Evolutionary conservation across 2,797 vertebrate genomes (phyloP), one percentile per base, ranked within the genome.

Genomic region (Sebastes nivosus): DNA sequence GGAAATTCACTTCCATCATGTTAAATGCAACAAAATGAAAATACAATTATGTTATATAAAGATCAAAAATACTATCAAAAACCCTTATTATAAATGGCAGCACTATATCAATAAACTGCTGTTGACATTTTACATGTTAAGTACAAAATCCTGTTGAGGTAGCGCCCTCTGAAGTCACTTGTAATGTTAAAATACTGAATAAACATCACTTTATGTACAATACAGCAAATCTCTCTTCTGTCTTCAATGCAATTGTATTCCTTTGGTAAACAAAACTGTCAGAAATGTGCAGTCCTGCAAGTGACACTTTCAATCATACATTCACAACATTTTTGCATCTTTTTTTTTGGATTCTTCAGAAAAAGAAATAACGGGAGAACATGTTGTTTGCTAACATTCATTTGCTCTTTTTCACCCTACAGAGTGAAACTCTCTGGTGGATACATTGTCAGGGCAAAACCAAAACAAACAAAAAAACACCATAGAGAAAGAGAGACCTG

Each of bases 21-120:
- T 94, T 95, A 94, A 95, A 96, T 95, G 95, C 94, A 92, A 94
- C 93, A 92, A 95, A 96, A 95, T 89, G 92, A 96, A 96, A 96
- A 96, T 96, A 96, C 95, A 96, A 95, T 96, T 96, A 96, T 96
- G 95, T 96, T 95, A 95, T 96, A 96, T 95, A 96, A 96, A 97
- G 96, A 96, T 96, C 95, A 95, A 96, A 96, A 96, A 97, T 96
- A 96, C 95, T 96, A 96, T 96, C 95, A 96, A 95, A 50, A 96
- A 96, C 94, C 94, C 95, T 95, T 95, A 94, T 95, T 96, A 97
- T 96, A 97, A 96, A 96, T 95, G 95, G 94, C 95, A 96, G 95
- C 95, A 92, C 95, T 96, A 95, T 96, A 95, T 95, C 95, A 96
- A 95, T 96, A 95, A 95, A 96, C 95, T 94, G 94, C 94, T 95